Base-by-base conservation (phyloP, 2,888 invertebrate species). In the Drosophila anomelani region DNA sequence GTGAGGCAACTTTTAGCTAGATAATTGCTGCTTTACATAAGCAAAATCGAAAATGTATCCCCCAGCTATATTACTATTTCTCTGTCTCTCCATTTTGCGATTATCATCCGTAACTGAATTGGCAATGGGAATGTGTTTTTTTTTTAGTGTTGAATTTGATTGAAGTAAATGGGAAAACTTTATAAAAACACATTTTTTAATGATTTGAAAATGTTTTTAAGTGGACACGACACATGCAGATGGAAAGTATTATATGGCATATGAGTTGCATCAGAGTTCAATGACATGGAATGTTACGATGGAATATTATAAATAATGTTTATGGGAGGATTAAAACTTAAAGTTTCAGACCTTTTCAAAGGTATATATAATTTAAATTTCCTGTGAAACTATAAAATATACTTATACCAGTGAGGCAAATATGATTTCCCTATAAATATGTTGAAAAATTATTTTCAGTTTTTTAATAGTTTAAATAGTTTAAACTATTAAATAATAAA, bases 111-210 rank as follows among this genome's bases (percentile, higher is more conserved):
- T 46, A 70, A 32, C 58, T 77, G 44, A 81, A 79, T 70, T 76
- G 79, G 66, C 62, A 15, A 77, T 60, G 43, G 32, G 55, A 55
- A 62, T 70, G 55, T 34, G 57, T 39, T 54, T 47, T 29, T 29
- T 29, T 13, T 64, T 63, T 12, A 8, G 17, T 36, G 61, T 39
- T 43, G 17, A 23, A 38, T 55, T 58, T 60, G 62, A 68, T 75
- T 60, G 56, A 64, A 84, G 83, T 89, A 89, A 84, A 84, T 72
- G 83, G 88, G 81, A 87, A 76, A 81, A 71, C 57, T 61, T 76
- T 56, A 69, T 61, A 57, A 60, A 61, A 43, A 60, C 20, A 23
- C 64, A 60, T 75, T 49, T 49, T 23, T 66, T 83, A 80, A 80
- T 68, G 43, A 64, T 66, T 56, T 64, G 60, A 59, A 87, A 70